These are phyloP conservation scores for Fulica atra DNA, from an alignment of 2,113 vertebrate species.

Conservation along the genomic window DNA sequence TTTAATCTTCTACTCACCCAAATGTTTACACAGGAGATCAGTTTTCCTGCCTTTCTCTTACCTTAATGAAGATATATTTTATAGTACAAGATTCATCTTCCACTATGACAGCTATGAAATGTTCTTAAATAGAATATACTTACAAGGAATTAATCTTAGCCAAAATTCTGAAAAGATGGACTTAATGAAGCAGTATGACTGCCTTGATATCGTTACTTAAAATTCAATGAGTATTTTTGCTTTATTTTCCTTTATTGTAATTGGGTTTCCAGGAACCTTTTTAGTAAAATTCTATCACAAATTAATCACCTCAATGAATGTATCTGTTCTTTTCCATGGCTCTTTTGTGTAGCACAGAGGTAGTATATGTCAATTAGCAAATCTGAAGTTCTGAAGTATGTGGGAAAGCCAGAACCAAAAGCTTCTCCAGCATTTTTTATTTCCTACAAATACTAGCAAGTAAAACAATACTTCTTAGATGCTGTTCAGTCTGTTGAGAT, in stretches of 20 bases:
- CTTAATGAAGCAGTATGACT: background rate
- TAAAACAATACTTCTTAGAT: background rate
- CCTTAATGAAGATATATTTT: conserved; percentile 35
- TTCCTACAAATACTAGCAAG: background rate
- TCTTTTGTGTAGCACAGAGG: background rate
- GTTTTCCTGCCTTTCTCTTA: conserved; percentile 19
- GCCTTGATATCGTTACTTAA: conserved; percentile 9
- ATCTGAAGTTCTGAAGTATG: background rate
- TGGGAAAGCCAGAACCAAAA: background rate
- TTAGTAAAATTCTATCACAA: background rate
- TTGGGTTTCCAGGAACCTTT: background rate
- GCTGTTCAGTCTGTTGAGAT: background rate
- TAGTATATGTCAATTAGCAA: background rate
- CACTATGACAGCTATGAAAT: background rate
- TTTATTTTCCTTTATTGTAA: background rate
- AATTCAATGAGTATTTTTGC: background rate
- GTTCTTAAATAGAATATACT: conserved; percentile 15
- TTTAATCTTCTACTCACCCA: conserved; percentile 37
- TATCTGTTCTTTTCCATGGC: background rate
- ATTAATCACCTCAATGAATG: background rate
- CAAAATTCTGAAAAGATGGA: background rate
- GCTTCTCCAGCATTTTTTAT: background rate
- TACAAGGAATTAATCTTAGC: conserved; percentile 38
- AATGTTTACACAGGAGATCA: conserved; percentile 25
- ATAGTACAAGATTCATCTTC: background rate